Percentiles rank a stretch among this genome's conserved stretches.
phyloP scores from a whole-genome alignment of 2,888 invertebrate genomes.

The Lasius fuliginosus region DNA sequence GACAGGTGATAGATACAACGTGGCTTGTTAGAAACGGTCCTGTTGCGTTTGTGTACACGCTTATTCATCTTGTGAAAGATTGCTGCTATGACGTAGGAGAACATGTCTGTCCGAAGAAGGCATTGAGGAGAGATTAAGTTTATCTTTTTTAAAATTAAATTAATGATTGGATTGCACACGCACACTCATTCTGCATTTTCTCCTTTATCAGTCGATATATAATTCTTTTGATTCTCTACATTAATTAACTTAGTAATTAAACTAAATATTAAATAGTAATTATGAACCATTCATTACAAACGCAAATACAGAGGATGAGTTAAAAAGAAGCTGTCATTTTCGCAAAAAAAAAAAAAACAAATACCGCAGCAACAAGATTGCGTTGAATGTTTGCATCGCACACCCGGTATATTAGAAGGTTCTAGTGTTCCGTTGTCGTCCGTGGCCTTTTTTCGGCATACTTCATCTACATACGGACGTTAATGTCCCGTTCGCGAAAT shows the following conservation, averaged over 20 bases:
- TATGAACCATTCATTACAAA: background rate
- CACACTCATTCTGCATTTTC: background rate
- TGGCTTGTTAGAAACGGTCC: conserved; percentile 33
- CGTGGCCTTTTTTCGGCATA: conserved; percentile 30
- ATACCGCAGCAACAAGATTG: background rate
- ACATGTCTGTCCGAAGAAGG: background rate
- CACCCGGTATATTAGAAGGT: conserved; percentile 28
- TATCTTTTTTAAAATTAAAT: conserved; percentile 13
- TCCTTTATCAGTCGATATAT: background rate
- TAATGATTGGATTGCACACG: background rate
- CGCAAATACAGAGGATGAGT: background rate
- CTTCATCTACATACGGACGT: conserved; percentile 47
- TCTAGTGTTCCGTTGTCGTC: conserved; percentile 18
- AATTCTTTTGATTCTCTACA: background rate
- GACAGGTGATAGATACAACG: conserved; percentile 43
- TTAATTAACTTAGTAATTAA: background rate
- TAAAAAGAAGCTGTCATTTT: background rate
- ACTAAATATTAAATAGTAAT: background rate
- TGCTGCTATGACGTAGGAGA: conserved; percentile 10
- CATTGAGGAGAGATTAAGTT: background rate
- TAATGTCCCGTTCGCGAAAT: conserved; percentile 46
- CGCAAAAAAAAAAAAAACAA: background rate
- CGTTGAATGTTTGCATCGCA: background rate
- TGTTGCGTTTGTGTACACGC: conserved; percentile 25
- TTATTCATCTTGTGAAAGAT: conserved; percentile 41